Evolutionary conservation across 1,140 invertebrate genomes (phyloP), one percentile per base, ranked within the genome.

Genomic region (Bilobella aurantiaca): DNA sequence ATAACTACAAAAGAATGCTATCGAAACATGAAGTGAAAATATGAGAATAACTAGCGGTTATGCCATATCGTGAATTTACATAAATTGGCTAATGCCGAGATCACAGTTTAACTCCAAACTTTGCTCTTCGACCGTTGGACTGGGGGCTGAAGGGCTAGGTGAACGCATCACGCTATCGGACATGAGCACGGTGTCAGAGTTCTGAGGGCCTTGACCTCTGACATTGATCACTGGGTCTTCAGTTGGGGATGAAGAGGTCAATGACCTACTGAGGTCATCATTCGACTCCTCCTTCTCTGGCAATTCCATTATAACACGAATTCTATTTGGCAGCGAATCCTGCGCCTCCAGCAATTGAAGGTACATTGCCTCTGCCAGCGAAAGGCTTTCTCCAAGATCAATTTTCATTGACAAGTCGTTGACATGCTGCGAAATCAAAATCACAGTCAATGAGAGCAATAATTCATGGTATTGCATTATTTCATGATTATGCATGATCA

Each of bases 351-450:
- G 25, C 21, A 73, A 42, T 70, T 82, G 81, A 3, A 77, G 64
- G 69, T 77, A 84, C 53, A 84, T 83, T 1, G 78, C 78, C 75
- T 85, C 84, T 16, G 83, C 82, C 58, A 77, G 77, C 27, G 75
- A 75, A n/a, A 85, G 71, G 3, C 77, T 79, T 57, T 80, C 77
- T 46, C 82, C 79, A 46, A 84, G 70, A 66, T 82, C 77, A 31
- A 85, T 83, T 29, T 78, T 76, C 70, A 80, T 76, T 31, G 82
- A 79, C 69, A 85, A 75, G 72, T 84, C 83, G 75, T 85, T 85
- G 21, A 85, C 80, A 73, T 85, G 83, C 82, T 84, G 74, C 27
- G 77, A 78, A 60, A 63, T 63, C 69, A 74, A 64, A 68, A 58
- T 42, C 25, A 58, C 8, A 47, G 29, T 23, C 28, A 27, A 58